phyloP scores from a whole-genome alignment of 2,797 vertebrate genomes.

The Bovichtus diacanthus region DNA sequence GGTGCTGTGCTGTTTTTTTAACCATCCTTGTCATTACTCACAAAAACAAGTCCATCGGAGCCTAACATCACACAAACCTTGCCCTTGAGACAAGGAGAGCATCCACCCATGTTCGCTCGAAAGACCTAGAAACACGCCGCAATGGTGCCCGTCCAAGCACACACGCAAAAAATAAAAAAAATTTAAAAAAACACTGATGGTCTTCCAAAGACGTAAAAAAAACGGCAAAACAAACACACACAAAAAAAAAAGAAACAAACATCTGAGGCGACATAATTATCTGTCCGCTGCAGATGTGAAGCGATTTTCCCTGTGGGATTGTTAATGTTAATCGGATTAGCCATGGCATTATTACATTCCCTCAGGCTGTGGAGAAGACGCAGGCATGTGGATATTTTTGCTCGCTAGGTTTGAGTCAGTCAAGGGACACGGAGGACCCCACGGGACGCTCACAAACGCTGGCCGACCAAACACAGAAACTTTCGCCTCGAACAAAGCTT shows the following conservation, averaged over 20 bases:
- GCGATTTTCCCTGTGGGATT: conserved; percentile 81
- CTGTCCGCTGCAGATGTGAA: conserved; percentile 83
- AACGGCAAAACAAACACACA: conserved; percentile 34
- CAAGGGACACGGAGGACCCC: conserved; percentile 57
- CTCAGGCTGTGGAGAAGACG: conserved; percentile 68
- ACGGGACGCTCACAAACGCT: conserved; percentile 29
- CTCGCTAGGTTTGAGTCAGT: conserved; percentile 73
- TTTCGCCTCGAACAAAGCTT: conserved; percentile 30
- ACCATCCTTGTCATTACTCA: neutral
- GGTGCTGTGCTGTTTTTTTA: conserved; percentile 29
- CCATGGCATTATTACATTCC: conserved; percentile 82
- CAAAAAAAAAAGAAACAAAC: conserved; percentile 65
- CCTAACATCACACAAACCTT: conserved; percentile 38
- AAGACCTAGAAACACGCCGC: conserved; percentile 45
- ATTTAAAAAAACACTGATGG: conserved; percentile 36
- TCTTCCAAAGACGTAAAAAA: conserved; percentile 66
- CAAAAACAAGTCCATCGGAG: conserved; percentile 22
- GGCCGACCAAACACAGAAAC: conserved; percentile 35
- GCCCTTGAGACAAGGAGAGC: conserved; percentile 45
- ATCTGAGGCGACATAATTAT: conserved; percentile 84
- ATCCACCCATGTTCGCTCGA: conserved; percentile 48
- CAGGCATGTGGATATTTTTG: conserved; percentile 76
- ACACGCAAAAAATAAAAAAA: conserved; percentile 23
- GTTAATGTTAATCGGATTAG: conserved; percentile 87
- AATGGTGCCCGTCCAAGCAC: conserved; percentile 21